Evolutionary conservation across 2,797 vertebrate species (phyloP).

Genomic region (Xiphorhynchus erythropygius): DNA sequence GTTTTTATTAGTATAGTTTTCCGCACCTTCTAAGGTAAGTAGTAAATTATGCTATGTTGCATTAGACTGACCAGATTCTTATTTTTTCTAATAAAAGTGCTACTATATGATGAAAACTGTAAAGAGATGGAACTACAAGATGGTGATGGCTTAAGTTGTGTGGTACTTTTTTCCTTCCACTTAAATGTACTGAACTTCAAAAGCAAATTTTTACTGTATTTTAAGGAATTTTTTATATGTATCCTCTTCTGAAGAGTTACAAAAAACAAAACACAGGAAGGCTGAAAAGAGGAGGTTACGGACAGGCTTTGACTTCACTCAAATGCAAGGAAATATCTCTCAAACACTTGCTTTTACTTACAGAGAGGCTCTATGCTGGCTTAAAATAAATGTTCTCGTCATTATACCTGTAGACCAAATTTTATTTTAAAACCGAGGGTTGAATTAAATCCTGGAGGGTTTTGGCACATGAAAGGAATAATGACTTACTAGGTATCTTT

Average conservation of each 20-base stretch:
- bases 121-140: background rate
- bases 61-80: background rate
- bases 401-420: background rate
- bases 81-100: background rate
- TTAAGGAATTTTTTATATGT: background rate
- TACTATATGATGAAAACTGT: background rate
- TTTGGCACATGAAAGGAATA: background rate
- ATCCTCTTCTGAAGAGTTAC: background rate
- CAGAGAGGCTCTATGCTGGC: background rate
- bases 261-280: background rate
- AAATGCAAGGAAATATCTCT: background rate
- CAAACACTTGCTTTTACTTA: background rate
- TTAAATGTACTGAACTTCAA: background rate
- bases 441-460: rapidly evolving
- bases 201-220: background rate
- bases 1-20: background rate
- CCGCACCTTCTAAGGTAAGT: conserved; percentile 2
- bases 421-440: background rate
- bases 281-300: background rate
- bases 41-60: background rate
- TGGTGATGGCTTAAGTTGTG: background rate
- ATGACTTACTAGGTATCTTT: background rate
- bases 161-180: background rate
- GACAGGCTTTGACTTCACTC: background rate
- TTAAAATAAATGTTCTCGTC: background rate